phyloP scores from a whole-genome alignment of 2,888 invertebrate species.

The Steinernema scapterisci region DNA sequence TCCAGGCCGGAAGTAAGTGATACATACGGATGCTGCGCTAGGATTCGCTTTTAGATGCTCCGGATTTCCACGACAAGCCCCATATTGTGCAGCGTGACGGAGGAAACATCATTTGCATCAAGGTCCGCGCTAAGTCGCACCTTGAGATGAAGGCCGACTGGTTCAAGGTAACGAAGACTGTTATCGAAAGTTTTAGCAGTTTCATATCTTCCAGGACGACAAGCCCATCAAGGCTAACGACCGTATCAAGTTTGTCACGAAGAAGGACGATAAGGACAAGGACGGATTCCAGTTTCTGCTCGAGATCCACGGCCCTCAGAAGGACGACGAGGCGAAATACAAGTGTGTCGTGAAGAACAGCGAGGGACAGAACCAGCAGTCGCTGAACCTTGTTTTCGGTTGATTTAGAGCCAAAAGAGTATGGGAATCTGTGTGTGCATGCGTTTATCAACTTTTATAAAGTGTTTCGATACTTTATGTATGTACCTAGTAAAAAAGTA shows the following conservation, averaged over 20 bases:
- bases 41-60: slow-evolving; percentile 60
- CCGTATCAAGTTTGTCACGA: slow-evolving; percentile 62
- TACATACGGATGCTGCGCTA: background rate
- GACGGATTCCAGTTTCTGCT: slow-evolving; percentile 62
- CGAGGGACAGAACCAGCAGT: slow-evolving; percentile 67
- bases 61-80: slow-evolving; percentile 68
- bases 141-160: slow-evolving; percentile 66
- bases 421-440: background rate
- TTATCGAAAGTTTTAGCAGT: slow-evolving; percentile 30
- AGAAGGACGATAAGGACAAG: slow-evolving; percentile 67
- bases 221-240: slow-evolving; percentile 64
- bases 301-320: slow-evolving; percentile 63
- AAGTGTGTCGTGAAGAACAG: slow-evolving; percentile 61
- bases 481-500: too few relatives aligned
- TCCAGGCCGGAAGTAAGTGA: slow-evolving; percentile 65
- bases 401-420: slow-evolving; percentile 37
- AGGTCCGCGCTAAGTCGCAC: slow-evolving; percentile 66
- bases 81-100: slow-evolving; percentile 67
- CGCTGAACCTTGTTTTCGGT: slow-evolving; percentile 66
- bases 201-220: slow-evolving; percentile 59
- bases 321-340: slow-evolving; percentile 67
- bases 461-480: slow-evolving; percentile 6
- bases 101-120: slow-evolving; percentile 66
- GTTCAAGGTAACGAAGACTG: slow-evolving; percentile 63
- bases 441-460: slow-evolving; percentile 1